Evolutionary conservation across 1,140 invertebrate genomes (phyloP).

Genomic region (Sesamia nonagrioides): DNA sequence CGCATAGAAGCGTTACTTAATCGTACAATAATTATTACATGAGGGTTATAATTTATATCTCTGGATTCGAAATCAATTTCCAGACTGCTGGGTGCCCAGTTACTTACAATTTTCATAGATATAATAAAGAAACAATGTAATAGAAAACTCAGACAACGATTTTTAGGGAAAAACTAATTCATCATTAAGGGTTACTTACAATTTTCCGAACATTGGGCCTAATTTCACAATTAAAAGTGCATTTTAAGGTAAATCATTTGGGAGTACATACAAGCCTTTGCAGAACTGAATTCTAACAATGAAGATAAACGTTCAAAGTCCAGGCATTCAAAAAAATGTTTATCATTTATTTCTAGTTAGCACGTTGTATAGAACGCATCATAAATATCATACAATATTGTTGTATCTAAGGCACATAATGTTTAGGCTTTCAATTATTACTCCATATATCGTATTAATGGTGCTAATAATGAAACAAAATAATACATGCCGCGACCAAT

Average conservation of each 20-base stretch:
- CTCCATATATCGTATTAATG: slow-evolving; percentile 84
- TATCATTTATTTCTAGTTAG: slow-evolving; percentile 85
- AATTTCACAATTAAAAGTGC: slow-evolving; percentile 50
- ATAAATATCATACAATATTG: slow-evolving; percentile 87
- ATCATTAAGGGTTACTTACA: slow-evolving; percentile 24
- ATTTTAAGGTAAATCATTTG: slow-evolving; percentile 53
- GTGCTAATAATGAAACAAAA: slow-evolving; percentile 76
- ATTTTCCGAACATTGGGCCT: slow-evolving; percentile 52
- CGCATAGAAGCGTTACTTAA: slow-evolving; percentile 84
- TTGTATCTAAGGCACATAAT: slow-evolving; percentile 88
- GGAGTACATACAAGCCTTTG: slow-evolving; percentile 75
- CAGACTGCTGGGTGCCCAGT: slow-evolving; percentile 71
- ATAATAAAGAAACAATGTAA: slow-evolving; percentile 48
- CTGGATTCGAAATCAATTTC: slow-evolving; percentile 76
- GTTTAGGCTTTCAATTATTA: slow-evolving; percentile 86
- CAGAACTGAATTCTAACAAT: slow-evolving; percentile 80
- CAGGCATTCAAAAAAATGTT: slow-evolving; percentile 83
- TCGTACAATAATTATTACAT: slow-evolving; percentile 78
- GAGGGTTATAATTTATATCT: slow-evolving; percentile 72
- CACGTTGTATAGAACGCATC: slow-evolving; percentile 87
- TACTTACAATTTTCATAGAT: slow-evolving; percentile 51
- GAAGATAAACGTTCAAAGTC: slow-evolving; percentile 71
- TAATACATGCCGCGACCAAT: slow-evolving; percentile 67
- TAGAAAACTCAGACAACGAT: slow-evolving; percentile 32
- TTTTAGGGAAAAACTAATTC: slow-evolving; percentile 33